Base-by-base conservation (phyloP, 2,888 invertebrate genomes). In the Parnassius orleans region DNA sequence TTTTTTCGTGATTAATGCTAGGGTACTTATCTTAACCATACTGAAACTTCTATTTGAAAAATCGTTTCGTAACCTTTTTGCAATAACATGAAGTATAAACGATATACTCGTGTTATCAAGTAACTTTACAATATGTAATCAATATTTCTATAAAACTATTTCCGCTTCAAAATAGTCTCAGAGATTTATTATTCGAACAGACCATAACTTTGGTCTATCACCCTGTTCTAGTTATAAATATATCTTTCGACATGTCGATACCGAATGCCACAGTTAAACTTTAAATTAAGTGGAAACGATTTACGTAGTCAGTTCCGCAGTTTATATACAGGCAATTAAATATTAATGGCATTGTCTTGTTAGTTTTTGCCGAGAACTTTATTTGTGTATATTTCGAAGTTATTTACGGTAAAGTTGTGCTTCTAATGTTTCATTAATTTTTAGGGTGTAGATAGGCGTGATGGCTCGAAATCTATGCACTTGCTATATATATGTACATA, bases 21-120 rank as follows among this genome's bases (percentile, higher is more conserved):
- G 74, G 77, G 76, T 77, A 77, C 79, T 78, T 78, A 75, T 77
- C 74, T 73, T 71, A 66, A 33, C 71, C 73, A 71, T 76, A 76
- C 72, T 71, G 71, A 70, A 66, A 72, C 63, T 68, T 72, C 65
- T 57, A 57, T 53, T 54, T 59, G 53, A 51, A 57, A 62, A 62
- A 53, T 60, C 53, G 64, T 67, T 69, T 72, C 68, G 72, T 71
- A 73, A 73, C 72, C 70, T 70, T 68, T 65, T 63, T 60, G 71
- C 64, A 72, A 69, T 68, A 70, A 65, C 67, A 72, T 77, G 73
- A 73, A 75, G 77, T 81, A 77, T 77, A 77, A 80, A 81, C 73
- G 33, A 33, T 33, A 7, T 33, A 33, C 7, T 5, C 33, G 33
- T 33, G 7, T 33, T 33, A 33, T 33, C 7, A 33, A 33, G 33